Evolutionary conservation across 64 coral and sea anemone species (phyloP).

Genomic region (Astreopora myriophthalma): DNA sequence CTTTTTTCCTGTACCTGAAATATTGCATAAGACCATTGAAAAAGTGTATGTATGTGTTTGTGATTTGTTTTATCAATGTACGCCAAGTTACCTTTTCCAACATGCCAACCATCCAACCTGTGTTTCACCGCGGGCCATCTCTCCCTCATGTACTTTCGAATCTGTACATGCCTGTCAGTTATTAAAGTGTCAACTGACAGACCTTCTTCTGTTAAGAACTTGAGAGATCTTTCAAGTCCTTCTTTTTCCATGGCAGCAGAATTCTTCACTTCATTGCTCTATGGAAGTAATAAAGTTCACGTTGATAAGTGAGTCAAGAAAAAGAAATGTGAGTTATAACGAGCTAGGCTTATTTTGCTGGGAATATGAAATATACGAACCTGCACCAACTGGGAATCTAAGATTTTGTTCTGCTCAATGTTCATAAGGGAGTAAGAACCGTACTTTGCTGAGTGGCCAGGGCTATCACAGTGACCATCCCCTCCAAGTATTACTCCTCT

Average conservation of each 20-base stretch:
- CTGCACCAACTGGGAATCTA: conserved; percentile 20
- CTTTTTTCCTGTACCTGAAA: conserved; percentile 57
- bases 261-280: conserved; percentile 71
- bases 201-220: background rate
- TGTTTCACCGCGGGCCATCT: conserved; percentile 14
- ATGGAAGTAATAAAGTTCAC: no score
- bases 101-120: conserved; percentile 35
- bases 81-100: background rate
- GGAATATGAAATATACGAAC: background rate
- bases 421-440: conserved; percentile 4
- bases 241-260: conserved; percentile 37
- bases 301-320: background rate
- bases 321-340: background rate
- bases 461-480: conserved; percentile 32
- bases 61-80: background rate
- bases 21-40: background rate
- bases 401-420: conserved; percentile 10
- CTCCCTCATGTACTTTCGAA: conserved; percentile 27
- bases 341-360: background rate
- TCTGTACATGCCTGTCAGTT: conserved; percentile 43
- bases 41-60: background rate
- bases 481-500: conserved; percentile 10
- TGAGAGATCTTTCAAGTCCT: conserved; percentile 14
- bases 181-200: background rate
- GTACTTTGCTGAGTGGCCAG: conserved; percentile 9